Base-by-base conservation (phyloP, 2,113 vertebrate genomes). In the Polyodon spathula region DNA sequence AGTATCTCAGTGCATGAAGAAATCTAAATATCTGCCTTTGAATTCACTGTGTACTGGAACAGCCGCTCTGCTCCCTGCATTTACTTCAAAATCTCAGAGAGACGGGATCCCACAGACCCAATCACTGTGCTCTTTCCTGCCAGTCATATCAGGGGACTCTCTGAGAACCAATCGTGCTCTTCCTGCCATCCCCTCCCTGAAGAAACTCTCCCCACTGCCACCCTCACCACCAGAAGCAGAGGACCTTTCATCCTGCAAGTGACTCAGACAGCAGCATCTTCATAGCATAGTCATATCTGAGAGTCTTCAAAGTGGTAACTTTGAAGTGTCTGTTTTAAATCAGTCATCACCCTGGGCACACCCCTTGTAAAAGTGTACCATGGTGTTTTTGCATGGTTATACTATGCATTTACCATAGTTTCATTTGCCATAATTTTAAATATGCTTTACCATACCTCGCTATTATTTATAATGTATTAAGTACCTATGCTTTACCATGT, bases 181-280 rank as follows among this genome's bases (percentile, higher is more conserved):
- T 43, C 92, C 91, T 55, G 87, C 90, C 12, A 91, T 92, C 37
- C 84, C 86, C 62, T 84, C 85, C 37, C 88, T 86, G 60, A 85
- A 81, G 63, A 84, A 80, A 68, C 64, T 68, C 27, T 72, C 63
- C 54, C 63, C 68, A 1, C 71, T 71, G 8, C 64, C 68, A 5
- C 46, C 57, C 4, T 51, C 62, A 44, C 39, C 56, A 44, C 43
- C 7, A 44, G 14, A 39, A 41, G 38, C 43, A 53, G 69, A 71
- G 61, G 58, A 71, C 5, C 9, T 60, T 62, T 63, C 66, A 17
- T 69, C 50, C 57, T 6, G n/a, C 61, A 15, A 64, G 4, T 43
- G 67, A 76, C 40, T 11, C 63, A n/a, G n/a, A n/a, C n/a, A n/a
- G n/a, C n/a, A n/a, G n/a, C n/a, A n/a, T n/a, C n/a, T n/a, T n/a